Evolutionary conservation across 2,888 invertebrate species (phyloP).

Genomic region (Drosophila multiciliata): DNA sequence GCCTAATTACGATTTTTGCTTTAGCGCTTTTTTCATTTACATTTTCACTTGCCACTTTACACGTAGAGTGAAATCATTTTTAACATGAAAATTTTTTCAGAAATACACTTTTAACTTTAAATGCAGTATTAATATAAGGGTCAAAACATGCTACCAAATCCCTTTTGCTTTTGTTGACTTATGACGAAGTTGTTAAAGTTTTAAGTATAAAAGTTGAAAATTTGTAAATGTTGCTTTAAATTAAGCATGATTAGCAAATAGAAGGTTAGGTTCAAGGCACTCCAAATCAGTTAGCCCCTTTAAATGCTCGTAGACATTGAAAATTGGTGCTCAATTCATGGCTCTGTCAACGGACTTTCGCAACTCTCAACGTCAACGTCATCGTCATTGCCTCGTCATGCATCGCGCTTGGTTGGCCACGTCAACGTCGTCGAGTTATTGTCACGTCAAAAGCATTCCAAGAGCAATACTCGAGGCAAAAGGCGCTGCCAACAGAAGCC

Average conservation of each 20-base stretch:
- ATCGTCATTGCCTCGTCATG: slow-evolving; percentile 43
- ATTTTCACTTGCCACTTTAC: neutral
- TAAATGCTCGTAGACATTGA: slow-evolving; percentile 1
- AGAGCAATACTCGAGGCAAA: slow-evolving; percentile 8
- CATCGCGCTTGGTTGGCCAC: slow-evolving; percentile 45
- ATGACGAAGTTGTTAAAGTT: neutral
- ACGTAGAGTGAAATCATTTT: neutral
- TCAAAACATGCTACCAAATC: neutral
- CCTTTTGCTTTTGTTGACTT: neutral
- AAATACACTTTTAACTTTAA: neutral
- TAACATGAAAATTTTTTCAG: neutral
- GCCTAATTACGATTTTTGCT: neutral
- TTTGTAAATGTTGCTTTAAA: neutral
- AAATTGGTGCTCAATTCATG: slow-evolving; percentile 18
- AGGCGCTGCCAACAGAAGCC: slow-evolving; percentile 30
- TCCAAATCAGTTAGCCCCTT: neutral
- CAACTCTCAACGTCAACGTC: slow-evolving; percentile 3
- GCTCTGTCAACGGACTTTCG: neutral
- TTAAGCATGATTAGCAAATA: neutral
- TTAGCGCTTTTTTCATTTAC: neutral
- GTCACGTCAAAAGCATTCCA: slow-evolving; percentile 58
- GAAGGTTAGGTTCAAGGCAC: neutral
- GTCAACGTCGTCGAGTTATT: slow-evolving; percentile 50
- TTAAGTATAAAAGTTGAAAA: neutral
- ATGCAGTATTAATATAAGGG: neutral